Base-by-base conservation (phyloP, 2,888 invertebrate genomes). In the Parascotia fuliginaria region DNA sequence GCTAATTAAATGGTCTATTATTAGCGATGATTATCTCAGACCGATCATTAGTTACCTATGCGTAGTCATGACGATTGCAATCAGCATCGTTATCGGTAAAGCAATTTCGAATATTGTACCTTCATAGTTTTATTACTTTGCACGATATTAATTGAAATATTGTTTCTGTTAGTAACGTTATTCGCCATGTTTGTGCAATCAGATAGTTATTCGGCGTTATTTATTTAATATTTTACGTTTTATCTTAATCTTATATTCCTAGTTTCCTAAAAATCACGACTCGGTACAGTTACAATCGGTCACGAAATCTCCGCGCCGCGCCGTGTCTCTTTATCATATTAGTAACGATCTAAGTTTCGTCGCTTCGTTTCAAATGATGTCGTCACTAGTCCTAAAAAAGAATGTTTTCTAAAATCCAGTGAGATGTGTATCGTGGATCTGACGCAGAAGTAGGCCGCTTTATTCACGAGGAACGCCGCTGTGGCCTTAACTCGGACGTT, bases 401-500 rank as follows among this genome's bases (percentile, higher is more conserved):
- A 57, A 45, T 48, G 29, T 61, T 66, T 66, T 73, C 64, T 60
- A 56, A 64, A 69, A 70, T 69, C 54, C 43, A 59, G 53, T 52
- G 56, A 50, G 54, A 54, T 63, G 58, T 65, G 66, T 65, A 13
- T 22, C 45, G 70, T 48, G 58, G 77, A 83, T 77, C 70, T 52
- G 50, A 50, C 42, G 60, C 58, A 51, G 57, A 55, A 71, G 80
- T 81, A 81, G 84, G 84, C 70, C 76, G 87, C 76, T 59, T 79
- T 82, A 83, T 87, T 86, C 87, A 87, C 85, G 85, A 82, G 70
- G 79, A 81, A 70, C 70, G 77, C 76, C 71, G 75, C 81, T 81
- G 75, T 63, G 65, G 70, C 57, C 65, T 63, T 59, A 59, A 7
- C 24, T 48, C 65, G 85, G 79, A 59, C 83, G 66, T 83, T 86